Percentiles rank a stretch among this genome's conserved stretches.
Conservation (phyloP, 2,797 vertebrate species). For the Falco cherrug region DNA sequence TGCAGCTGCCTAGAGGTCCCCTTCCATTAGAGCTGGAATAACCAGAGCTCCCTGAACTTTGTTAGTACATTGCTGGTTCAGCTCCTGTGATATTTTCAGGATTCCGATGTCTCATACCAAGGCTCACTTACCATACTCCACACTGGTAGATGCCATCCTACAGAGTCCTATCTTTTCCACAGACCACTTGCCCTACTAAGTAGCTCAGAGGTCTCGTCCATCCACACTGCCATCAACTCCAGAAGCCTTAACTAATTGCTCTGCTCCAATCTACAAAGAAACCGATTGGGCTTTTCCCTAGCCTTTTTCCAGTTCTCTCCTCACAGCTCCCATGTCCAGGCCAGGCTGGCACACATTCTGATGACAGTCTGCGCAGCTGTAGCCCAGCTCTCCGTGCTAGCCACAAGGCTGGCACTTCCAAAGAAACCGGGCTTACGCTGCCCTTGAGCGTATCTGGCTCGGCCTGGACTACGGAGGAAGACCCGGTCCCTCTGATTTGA, state of each 20-base stretch:
- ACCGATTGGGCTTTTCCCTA: not conserved
- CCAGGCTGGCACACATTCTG: not conserved
- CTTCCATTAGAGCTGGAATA: not conserved
- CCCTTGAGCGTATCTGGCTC: not conserved
- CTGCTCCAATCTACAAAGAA: not conserved
- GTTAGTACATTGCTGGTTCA: not conserved
- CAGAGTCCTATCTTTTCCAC: too few species aligned
- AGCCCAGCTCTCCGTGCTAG: too few species aligned
- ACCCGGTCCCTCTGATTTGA: not conserved
- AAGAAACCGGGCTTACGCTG: not conserved
- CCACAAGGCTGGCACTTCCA: not conserved
- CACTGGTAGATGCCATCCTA: not conserved
- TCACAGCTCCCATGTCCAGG: not conserved
- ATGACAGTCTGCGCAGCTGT: accelerated
- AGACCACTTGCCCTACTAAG: not conserved
- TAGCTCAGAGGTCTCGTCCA: not conserved
- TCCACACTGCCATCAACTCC: not conserved
- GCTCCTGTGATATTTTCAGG: not conserved
- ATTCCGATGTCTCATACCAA: not conserved
- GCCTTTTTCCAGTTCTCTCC: not conserved
- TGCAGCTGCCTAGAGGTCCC: not conserved
- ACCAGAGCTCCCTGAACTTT: not conserved
- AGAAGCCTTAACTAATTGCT: not conserved
- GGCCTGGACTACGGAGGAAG: not conserved
- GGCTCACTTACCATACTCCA: too few species aligned